Base-by-base conservation (phyloP, 2,888 invertebrate genomes). In the Tetragonula carbonaria region DNA sequence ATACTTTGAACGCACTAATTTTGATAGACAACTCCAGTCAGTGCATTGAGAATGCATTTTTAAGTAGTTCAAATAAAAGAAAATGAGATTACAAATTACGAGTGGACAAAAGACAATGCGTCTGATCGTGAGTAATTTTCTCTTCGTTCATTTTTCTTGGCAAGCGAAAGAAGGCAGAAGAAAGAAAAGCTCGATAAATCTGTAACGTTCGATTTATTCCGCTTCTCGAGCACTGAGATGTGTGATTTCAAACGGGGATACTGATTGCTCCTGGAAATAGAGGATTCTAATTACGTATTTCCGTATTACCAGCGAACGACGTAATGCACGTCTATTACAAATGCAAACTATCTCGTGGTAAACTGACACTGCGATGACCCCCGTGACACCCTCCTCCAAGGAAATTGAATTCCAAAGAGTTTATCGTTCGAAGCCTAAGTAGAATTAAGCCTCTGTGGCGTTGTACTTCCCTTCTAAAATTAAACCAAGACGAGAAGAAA, bases 401-500 rank as follows among this genome's bases (percentile, higher is more conserved):
- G 68, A 74, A 74, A 82, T 80, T 80, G 73, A 74, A 82, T 74
- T 80, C 63, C 63, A 57, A 80, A 80, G 68, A 68, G 80, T 68
- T 80, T 82, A 82, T 62, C 55, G 62, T 45, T 73, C 38, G 14
- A 62, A 53, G 11, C 72, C 51, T 51, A 4, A 33, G n/a, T 13
- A 57, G 45, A 14, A 11, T 33, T 21, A 21, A 16, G 6, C 5
- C 8, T 14, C 50, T 8, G 53, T 73, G 28, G 59, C 8, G 13
- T 1, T 13, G 13, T 16, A n/a, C n/a, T 67, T 2, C 33, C 45
- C 53, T 38, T 18, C 14, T 4, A 18, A 55, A 50, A 67, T 79
- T 51, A 59, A 28, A 45, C 4, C 14, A 4, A 33, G 18, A 23
- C 14, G 2, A 33, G 18, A 23, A 11, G 2, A 16, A 33, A 11